Percentiles rank a stretch among this genome's conserved stretches.
phyloP scores from a whole-genome alignment of 2,797 vertebrate species.

The Phrynocephalus guinanensis region DNA sequence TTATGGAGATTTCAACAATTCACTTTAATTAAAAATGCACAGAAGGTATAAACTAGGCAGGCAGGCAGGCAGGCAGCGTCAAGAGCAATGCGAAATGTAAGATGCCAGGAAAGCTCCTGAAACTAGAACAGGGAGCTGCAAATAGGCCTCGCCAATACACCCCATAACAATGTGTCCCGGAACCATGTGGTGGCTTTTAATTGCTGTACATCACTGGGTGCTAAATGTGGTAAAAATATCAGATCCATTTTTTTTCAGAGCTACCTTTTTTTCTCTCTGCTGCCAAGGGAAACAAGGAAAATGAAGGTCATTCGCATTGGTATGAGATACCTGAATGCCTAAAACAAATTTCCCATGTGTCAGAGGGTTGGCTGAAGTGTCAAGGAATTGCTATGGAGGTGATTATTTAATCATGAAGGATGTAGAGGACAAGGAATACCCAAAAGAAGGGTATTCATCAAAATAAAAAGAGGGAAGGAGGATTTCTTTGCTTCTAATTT shows the following conservation, averaged over 20 bases:
- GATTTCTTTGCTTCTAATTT: too few relatives aligned
- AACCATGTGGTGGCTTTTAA: background rate
- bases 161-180: background rate
- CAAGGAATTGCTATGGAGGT: too few relatives aligned
- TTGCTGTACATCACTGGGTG: background rate
- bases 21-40: slow-evolving; percentile 16
- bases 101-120: background rate
- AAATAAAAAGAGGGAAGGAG: too few relatives aligned
- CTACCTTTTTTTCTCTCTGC: background rate
- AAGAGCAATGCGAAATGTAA: background rate
- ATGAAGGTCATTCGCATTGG: slow-evolving; percentile 32
- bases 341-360: slow-evolving; percentile 2
- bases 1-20: slow-evolving; percentile 7
- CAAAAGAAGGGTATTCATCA: too few relatives aligned
- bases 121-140: background rate
- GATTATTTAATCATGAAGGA: too few relatives aligned
- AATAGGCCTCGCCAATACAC: background rate
- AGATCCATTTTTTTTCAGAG: slow-evolving; percentile 45
- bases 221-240: background rate
- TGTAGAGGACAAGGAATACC: too few relatives aligned
- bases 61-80: background rate
- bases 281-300: slow-evolving; percentile 30
- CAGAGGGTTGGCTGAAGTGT: too few relatives aligned
- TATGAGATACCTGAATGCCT: slow-evolving; percentile 54
- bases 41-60: background rate